A percentile compares a stretch with the other conserved stretches of the same genome.
phyloP scores from a whole-genome alignment of 30 jellyfish, hydroid and myxozoan species.

The Hydractinia echinata region DNA sequence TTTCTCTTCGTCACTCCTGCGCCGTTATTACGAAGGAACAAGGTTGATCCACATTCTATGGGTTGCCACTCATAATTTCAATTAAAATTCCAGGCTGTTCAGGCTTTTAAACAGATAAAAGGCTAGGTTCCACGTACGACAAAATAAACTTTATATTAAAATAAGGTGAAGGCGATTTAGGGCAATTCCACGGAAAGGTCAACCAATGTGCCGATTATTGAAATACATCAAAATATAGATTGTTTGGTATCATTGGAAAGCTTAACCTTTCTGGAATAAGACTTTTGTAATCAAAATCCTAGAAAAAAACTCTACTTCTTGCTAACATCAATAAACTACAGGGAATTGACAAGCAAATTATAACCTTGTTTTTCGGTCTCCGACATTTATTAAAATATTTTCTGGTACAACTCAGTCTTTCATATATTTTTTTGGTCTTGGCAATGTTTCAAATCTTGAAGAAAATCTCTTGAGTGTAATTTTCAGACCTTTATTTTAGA shows the following conservation, averaged over 20 bases:
- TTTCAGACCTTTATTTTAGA: slow-evolving; percentile 1
- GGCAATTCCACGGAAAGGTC: background rate
- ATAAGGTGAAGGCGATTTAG: background rate
- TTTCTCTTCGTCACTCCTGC: no score
- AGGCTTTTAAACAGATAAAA: no score
- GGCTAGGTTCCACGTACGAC: no score
- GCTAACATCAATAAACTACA: background rate
- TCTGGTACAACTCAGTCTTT: slow-evolving; percentile 3
- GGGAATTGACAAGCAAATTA: slow-evolving; percentile 7
- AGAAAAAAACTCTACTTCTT: background rate
- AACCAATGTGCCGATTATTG: no score
- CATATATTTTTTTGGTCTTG: slow-evolving; percentile 6
- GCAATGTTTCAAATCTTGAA: slow-evolving; percentile 3
- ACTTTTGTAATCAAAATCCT: background rate
- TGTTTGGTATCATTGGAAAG: slow-evolving; percentile 10
- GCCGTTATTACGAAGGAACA: no score
- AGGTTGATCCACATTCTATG: no score
- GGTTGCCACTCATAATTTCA: no score
- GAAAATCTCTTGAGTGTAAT: slow-evolving; percentile 1
- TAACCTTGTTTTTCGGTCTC: background rate
- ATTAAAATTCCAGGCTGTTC: no score
- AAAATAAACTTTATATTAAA: no score
- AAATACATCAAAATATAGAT: slow-evolving; percentile 5
- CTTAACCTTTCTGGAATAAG: slow-evolving; percentile 1
- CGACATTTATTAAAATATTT: background rate